These are phyloP conservation scores for Hestina assimilis DNA, from an alignment of 1,140 invertebrate genomes.

Conservation along the genomic window DNA sequence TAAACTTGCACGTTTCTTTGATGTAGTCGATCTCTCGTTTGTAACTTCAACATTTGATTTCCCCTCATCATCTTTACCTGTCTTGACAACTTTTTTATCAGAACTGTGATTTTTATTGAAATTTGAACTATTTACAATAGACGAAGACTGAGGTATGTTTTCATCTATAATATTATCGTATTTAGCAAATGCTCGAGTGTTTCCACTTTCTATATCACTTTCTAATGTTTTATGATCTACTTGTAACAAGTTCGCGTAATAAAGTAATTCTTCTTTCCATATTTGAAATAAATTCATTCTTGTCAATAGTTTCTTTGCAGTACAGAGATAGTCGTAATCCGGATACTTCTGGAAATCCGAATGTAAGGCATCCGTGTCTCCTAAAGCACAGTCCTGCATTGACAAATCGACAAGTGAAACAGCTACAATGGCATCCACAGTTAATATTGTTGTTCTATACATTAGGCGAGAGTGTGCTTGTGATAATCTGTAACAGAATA, in stretches of 20 bases:
- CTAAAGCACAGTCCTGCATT: constrained; percentile 71
- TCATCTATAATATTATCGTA: constrained; percentile 55
- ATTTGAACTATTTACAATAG: constrained; percentile 66
- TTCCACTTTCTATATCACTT: constrained; percentile 46
- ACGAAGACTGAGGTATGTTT: constrained; percentile 49
- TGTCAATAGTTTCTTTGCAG: constrained; percentile 59
- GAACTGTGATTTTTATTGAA: constrained; percentile 44
- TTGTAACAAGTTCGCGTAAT: constrained; percentile 65
- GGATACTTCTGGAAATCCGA: constrained; percentile 67
- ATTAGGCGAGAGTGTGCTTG: constrained; percentile 75
- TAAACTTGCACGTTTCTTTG: constrained; percentile 66
- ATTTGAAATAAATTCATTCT: constrained; percentile 58
- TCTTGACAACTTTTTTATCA: no score
- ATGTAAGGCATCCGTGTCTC: constrained; percentile 70
- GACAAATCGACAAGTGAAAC: constrained; percentile 70
- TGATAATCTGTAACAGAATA: constrained; percentile 61
- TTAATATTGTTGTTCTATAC: constrained; percentile 64
- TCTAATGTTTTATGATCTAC: constrained; percentile 64
- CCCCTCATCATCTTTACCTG: no score
- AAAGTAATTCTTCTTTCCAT: constrained; percentile 67
- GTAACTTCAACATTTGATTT: no score
- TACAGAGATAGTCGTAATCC: constrained; percentile 67
- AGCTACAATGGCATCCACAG: constrained; percentile 75
- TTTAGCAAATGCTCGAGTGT: constrained; percentile 49
- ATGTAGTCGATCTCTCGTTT: constrained; percentile 54